Evolutionary conservation across 1,140 invertebrate genomes (phyloP), one percentile per base, ranked within the genome.

Genomic region (Dicyema japonicum): DNA sequence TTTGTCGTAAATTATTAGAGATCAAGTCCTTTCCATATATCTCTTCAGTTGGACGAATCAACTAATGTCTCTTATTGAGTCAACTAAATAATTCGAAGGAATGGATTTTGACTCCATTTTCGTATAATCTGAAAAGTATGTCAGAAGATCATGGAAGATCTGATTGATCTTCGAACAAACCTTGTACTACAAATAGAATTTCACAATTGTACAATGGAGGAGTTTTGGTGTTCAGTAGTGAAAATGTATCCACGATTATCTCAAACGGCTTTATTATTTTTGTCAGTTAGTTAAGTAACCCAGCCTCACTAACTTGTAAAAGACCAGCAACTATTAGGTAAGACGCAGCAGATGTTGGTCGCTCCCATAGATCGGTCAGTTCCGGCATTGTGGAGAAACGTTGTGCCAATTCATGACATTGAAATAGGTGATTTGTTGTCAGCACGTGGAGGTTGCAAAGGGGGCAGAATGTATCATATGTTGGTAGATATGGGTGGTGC

Each of bases 11-110:
- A 14, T 23, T 23, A 4, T 11, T 12, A 23, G 22, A 23, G 5
- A 23, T 23, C 22, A 12, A 23, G 22, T 23, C 5, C 11, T 23
- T 6, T 23, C 22, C 22, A 11, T 12, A 14, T 23, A 4, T 4
- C 4, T 23, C 11, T 23, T 23, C 22, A 38, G 29, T 19, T 38
- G 31, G 37, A 38, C 26, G 34, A 36, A 34, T 36, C 34, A 14
- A 37, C 37, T 31, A 37, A 38, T 29, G 27, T 38, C 24, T 32
- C 23, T 19, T 23, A 5, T 4, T 9, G 11, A 9, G 11, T 12
- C 4, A 23, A 12, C 11, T 23, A 12, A 14, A 23, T 23, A 23
- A 4, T 4, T 23, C 22, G 4, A 14, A 23, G 15, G 15, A 23
- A 23, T 5, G 4, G 22, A 23, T 23, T 12, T 23, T 23, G 15